Conservation (phyloP, 2,113 vertebrate genomes). For the Oncorhynchus mykiss region DNA sequence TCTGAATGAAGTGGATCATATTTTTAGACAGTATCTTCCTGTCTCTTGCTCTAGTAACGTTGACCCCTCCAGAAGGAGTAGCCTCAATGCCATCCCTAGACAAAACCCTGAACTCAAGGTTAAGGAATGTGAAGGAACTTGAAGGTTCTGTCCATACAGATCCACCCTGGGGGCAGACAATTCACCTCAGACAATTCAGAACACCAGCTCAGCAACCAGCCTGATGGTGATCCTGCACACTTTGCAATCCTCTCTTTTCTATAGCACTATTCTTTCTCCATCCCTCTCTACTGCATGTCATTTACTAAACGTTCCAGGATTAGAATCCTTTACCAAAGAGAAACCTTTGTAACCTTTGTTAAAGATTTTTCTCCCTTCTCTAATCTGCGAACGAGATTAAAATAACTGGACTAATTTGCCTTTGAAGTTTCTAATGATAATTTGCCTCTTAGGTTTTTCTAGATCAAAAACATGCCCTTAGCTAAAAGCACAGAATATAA, state of each 20-base stretch:
- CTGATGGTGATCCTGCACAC: not conserved
- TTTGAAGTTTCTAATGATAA: too few species aligned
- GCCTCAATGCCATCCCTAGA: slow-evolving; percentile 67
- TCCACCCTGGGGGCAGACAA: slow-evolving; percentile 49
- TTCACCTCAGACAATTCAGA: slow-evolving; percentile 31
- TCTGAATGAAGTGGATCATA: too few species aligned
- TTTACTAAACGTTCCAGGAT: too few species aligned
- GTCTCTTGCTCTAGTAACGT: not conserved
- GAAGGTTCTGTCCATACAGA: slow-evolving; percentile 58
- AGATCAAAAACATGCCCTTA: too few species aligned
- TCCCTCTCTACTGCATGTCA: too few species aligned
- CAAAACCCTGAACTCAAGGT: slow-evolving; percentile 60
- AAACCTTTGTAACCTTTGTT: too few species aligned
- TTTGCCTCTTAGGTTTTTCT: too few species aligned
- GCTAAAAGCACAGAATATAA: too few species aligned
- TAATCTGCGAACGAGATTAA: too few species aligned
- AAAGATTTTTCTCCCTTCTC: too few species aligned
- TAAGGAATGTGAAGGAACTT: slow-evolving; percentile 78
- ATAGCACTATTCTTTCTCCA: not conserved
- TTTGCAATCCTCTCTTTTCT: not conserved
- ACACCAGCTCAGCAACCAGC: not conserved
- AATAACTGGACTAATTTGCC: too few species aligned
- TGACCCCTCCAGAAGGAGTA: not conserved
- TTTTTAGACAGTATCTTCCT: not conserved
- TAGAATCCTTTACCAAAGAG: too few species aligned